Evolutionary conservation across 2,888 invertebrate species (phyloP), one percentile per base, ranked within the genome.

Genomic region (Melanchra persicariae): DNA sequence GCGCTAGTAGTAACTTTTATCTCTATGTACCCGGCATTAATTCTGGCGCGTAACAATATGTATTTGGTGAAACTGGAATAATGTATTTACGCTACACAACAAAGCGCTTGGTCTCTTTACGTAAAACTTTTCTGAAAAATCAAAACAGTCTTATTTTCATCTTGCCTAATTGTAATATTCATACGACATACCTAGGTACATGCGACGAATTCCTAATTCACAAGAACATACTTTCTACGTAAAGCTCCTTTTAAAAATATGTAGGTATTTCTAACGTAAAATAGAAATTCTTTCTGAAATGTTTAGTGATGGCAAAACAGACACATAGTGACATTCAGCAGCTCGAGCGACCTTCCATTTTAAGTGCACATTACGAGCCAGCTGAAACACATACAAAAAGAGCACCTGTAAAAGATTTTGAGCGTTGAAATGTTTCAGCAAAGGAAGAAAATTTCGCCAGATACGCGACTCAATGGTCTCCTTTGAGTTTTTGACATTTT

Each of bases 341-440:
- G 40, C 40, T 61, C 49, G 22, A 58, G 37, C 37, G 9, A 58
- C 26, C 34, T 34, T 47, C 58, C 10, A 62, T n/a, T 59, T 57
- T 51, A 64, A 81, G 64, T 81, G 82, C 77, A 67, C 45, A 43
- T 58, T 58, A 26, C 30, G 55, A 49, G 57, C n/a, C 72, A 77
- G 77, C 52, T 57, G 54, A 45, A 63, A 69, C 58, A 59, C 69
- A 59, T 68, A 63, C 63, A 58, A 58, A 73, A 65, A 63, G 59
- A 66, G 70, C 64, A 30, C 34, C 54, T 66, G n/a, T 66, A 68
- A 77, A 74, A 73, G 61, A 79, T 79, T 79, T 70, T 62, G 24
- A 73, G 52, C 70, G 59, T 59, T 70, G 60, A 84, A 84, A 65
- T 68, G 64, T 65, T 59, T 30, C 65, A 52, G 61, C 37, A 55